phyloP scores from a whole-genome alignment of 2,113 vertebrate genomes.

The Canis aureus region DNA sequence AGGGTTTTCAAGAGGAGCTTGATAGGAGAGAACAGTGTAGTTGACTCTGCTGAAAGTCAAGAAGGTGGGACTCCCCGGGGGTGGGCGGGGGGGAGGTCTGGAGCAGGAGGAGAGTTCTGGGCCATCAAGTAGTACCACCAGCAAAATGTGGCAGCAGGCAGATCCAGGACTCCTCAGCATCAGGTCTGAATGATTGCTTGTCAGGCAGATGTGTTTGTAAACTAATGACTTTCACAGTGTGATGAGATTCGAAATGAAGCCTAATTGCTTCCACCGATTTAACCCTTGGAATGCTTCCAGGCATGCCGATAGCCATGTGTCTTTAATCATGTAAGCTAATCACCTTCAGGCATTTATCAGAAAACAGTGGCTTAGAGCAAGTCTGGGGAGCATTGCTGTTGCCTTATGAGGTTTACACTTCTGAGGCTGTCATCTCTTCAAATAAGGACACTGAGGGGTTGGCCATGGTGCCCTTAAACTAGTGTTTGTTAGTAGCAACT shows the following conservation, averaged over 20 bases:
- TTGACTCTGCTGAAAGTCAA: not conserved
- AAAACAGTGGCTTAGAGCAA: slow-evolving; percentile 19
- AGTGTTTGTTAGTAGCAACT: slow-evolving; percentile 51
- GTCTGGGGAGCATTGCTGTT: not conserved
- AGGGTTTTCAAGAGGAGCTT: not conserved
- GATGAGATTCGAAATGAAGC: slow-evolving; percentile 75
- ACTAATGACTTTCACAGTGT: slow-evolving; percentile 80
- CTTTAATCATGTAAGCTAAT: slow-evolving; percentile 78
- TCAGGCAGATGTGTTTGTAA: slow-evolving; percentile 77
- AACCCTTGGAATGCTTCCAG: slow-evolving; percentile 81
- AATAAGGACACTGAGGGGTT: slow-evolving; percentile 40
- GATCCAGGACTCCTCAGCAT: not conserved
- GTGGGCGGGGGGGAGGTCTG: not conserved
- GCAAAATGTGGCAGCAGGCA: not conserved
- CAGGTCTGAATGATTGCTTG: slow-evolving; percentile 63
- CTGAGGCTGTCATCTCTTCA: slow-evolving; percentile 15
- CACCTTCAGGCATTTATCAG: slow-evolving; percentile 57
- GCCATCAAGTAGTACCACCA: not conserved
- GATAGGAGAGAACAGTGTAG: not conserved
- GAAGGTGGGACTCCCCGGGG: not conserved
- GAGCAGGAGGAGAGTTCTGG: not conserved
- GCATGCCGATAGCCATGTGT: slow-evolving; percentile 47
- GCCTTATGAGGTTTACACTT: not conserved
- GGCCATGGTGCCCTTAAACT: slow-evolving; percentile 23
- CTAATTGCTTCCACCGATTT: slow-evolving; percentile 75